Base-by-base conservation (phyloP, 2,113 vertebrate species). In the Peromyscus californicus region DNA sequence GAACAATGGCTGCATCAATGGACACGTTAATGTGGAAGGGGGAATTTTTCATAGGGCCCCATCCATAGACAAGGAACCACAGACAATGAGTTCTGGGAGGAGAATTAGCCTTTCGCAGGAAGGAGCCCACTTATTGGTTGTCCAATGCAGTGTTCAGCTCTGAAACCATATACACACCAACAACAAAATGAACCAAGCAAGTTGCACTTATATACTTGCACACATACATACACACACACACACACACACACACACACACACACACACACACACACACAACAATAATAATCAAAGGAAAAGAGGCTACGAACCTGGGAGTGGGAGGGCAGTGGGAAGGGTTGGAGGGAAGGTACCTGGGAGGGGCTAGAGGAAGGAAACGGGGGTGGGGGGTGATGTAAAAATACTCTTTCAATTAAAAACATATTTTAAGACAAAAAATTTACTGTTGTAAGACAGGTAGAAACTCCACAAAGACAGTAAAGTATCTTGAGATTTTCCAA, bases 401-500 rank as follows among this genome's bases (percentile, higher is more conserved):
- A 80, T 21, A 80, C 33, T 54, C 48, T 33, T 33, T 19, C 31
- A 36, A 80, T 80, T 80, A 54, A 80, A 80, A 80, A 80, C 36
- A 13, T 39, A 17, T 13, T 59, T 80, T 36, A 54, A 5, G 12
- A 54, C 16, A 78, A 78, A 80, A 83, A 83, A 59, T 13, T 36
- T 22, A 82, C 70, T 63, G 13, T 36, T 87, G 45, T 22, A 51
- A 33, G 17, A 93, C 12, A 93, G 31, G 19, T 63, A 85, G 33
- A 80, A 93, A 89, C 31, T 94, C 63, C n/a, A 45, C 29, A 42
- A 91, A 83, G 19, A 89, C 1, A 96, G 85, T 48, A 96, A 97
- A 76, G n/a, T 57, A 75, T 31, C 65, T 93, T 93, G 72, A 91
- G 33, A 90, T 72, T 61, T 87, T 65, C 36, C 85, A 70, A 95